A percentile compares a stretch with the other conserved stretches of the same genome.
These are phyloP conservation scores for Heliconius nattereri DNA, from an alignment of 1,140 invertebrate species.

Conservation along the genomic window DNA sequence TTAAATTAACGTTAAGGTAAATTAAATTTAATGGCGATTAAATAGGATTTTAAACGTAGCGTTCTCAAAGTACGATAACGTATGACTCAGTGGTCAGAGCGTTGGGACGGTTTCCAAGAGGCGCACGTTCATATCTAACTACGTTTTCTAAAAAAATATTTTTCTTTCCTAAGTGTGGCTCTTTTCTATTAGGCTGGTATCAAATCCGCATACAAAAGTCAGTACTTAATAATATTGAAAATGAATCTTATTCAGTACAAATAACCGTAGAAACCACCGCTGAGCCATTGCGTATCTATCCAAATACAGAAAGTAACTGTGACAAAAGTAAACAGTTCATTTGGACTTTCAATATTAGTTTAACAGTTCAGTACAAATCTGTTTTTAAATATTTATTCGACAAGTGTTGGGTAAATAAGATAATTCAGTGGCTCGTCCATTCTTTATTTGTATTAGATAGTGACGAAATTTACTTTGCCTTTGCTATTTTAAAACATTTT, in stretches of 20 bases:
- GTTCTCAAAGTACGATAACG: background rate
- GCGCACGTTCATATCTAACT: too few species aligned
- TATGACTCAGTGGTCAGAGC: background rate
- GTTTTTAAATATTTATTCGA: background rate
- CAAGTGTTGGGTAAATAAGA: background rate
- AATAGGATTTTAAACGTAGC: too few species aligned
- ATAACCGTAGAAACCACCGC: background rate
- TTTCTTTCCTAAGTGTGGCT: too few species aligned
- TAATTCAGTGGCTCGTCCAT: background rate
- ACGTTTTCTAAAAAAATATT: too few species aligned
- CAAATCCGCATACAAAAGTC: background rate
- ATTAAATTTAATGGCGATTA: too few species aligned
- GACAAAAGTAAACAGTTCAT: background rate
- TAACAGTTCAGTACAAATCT: background rate
- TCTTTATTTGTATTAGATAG: background rate
- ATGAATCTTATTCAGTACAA: background rate
- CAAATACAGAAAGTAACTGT: background rate
- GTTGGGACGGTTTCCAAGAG: too few species aligned
- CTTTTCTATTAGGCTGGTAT: too few species aligned
- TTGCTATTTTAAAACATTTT: too few species aligned
- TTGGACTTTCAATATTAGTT: background rate
- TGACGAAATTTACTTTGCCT: background rate
- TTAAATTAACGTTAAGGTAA: too few species aligned
- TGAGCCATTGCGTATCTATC: too few species aligned
- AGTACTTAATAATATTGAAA: background rate